Conservation (phyloP, 2,888 invertebrate genomes). For the Latrodectus elegans region DNA sequence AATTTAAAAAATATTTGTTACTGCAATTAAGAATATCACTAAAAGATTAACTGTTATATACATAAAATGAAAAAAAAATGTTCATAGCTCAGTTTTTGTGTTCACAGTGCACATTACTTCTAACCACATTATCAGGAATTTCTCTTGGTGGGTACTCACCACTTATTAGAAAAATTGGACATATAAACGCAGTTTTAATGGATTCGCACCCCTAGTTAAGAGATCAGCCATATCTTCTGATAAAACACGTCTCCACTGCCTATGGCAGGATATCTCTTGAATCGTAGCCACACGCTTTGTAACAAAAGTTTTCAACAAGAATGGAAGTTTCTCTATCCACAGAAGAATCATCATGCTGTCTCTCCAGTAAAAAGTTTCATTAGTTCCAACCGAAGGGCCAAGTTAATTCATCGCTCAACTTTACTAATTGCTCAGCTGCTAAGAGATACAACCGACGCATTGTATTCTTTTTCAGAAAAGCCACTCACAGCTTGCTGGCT, state of each 20-base stretch:
- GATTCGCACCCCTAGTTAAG: neutral
- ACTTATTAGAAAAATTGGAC: neutral
- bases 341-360: conserved; percentile 1
- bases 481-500: conserved; percentile 3
- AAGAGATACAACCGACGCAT: neutral
- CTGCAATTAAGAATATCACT: neutral
- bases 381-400: neutral
- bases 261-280: neutral
- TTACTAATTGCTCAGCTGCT: neutral
- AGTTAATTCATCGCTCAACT: neutral
- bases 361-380: neutral
- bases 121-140: neutral
- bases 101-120: neutral
- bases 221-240: neutral
- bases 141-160: neutral
- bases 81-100: neutral
- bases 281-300: neutral
- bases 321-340: neutral
- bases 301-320: conserved; percentile 1
- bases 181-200: neutral
- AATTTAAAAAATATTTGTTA: neutral
- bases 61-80: neutral
- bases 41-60: neutral
- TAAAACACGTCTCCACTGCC: neutral
- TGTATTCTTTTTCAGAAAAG: neutral